Evolutionary conservation across 2,113 vertebrate species (phyloP).

Genomic region (Hippotragus niger): DNA sequence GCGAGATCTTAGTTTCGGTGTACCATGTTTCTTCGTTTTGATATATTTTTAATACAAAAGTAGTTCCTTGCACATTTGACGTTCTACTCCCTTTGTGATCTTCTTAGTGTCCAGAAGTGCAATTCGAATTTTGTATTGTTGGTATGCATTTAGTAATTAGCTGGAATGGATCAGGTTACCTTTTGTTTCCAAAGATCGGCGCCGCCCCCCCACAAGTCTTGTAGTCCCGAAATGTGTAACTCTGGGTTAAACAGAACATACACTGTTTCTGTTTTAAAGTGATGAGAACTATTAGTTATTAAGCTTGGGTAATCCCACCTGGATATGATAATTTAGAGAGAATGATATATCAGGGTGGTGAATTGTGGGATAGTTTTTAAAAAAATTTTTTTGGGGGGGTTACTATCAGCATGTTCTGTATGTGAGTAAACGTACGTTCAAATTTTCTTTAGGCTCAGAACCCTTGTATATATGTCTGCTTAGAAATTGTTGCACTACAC

Average conservation of each 20-base stretch:
- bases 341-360: not conserved
- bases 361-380: not conserved
- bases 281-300: conserved; percentile 1
- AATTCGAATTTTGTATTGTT: conserved; percentile 43
- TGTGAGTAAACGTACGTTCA: not conserved
- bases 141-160: conserved; percentile 49
- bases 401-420: not conserved
- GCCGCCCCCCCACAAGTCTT: not conserved
- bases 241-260: conserved; percentile 36
- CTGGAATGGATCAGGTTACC: conserved; percentile 10
- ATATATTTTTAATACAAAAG: not conserved
- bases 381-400: not conserved
- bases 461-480: not conserved
- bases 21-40: conserved; percentile 17
- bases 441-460: conserved; percentile 17
- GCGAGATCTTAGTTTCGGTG: not conserved
- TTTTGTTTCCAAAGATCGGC: conserved; percentile 48
- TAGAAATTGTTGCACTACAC: not conserved
- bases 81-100: not conserved
- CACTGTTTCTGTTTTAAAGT: conserved; percentile 32
- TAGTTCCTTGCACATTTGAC: not conserved
- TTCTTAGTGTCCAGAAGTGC: conserved; percentile 11
- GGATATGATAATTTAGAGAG: conserved; percentile 26
- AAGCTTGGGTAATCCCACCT: conserved; percentile 30
- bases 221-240: not conserved